Percentiles rank a stretch among this genome's conserved stretches.
Evolutionary conservation across 2,113 vertebrate genomes (phyloP).

Genomic region (Sinocyclocheilus anshuiensis): DNA sequence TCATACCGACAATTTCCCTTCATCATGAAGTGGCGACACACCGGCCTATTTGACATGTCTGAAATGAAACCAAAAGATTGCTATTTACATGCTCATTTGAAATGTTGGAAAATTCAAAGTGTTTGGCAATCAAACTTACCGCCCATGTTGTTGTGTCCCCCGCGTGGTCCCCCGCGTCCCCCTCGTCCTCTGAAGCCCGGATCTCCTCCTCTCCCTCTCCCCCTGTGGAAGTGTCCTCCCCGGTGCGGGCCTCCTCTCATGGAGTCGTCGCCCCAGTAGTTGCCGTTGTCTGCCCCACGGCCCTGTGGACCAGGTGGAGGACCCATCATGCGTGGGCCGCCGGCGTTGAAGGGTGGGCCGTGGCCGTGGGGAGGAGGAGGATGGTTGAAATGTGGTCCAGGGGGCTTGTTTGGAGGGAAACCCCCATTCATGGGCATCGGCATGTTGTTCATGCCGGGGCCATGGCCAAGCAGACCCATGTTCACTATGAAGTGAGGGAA

Average conservation of each 20-base stretch:
- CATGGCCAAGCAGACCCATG: slow-evolving; percentile 80
- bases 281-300: slow-evolving; percentile 73
- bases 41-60: slow-evolving; percentile 90
- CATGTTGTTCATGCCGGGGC: slow-evolving; percentile 75
- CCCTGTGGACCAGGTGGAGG: slow-evolving; percentile 81
- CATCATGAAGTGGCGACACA: slow-evolving; percentile 94
- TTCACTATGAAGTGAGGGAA: slow-evolving; percentile 67
- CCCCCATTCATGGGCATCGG: slow-evolving; percentile 85
- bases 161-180: slow-evolving; percentile 81
- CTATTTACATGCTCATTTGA: neutral
- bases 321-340: slow-evolving; percentile 85
- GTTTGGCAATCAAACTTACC: slow-evolving; percentile 57
- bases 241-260: slow-evolving; percentile 85
- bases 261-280: slow-evolving; percentile 88
- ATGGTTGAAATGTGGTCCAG: slow-evolving; percentile 81
- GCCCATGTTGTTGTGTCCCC: slow-evolving; percentile 84
- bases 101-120: neutral
- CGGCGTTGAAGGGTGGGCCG: slow-evolving; percentile 72
- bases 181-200: slow-evolving; percentile 83
- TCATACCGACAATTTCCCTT: slow-evolving; percentile 93
- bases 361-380: slow-evolving; percentile 81
- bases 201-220: slow-evolving; percentile 81
- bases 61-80: slow-evolving; percentile 10
- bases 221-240: slow-evolving; percentile 80
- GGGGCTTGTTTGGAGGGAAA: slow-evolving; percentile 81